A percentile compares a stretch with the other conserved stretches of the same genome.
These are phyloP conservation scores for Eumeta japonica DNA, from an alignment of 1,140 invertebrate species.

Conservation along the genomic window DNA sequence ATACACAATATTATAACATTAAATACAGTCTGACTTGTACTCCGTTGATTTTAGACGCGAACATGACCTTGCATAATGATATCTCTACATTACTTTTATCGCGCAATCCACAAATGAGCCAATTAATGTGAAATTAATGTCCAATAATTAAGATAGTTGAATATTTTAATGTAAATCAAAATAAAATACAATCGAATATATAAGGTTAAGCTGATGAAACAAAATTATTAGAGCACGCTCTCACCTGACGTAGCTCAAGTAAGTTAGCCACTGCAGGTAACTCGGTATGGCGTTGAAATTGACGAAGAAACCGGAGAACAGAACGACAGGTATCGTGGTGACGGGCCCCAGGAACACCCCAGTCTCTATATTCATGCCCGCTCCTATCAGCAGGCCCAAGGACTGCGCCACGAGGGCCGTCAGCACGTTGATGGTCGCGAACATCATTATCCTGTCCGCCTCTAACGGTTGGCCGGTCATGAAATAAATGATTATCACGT, in stretches of 20 bases:
- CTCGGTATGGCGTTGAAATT: constrained; percentile 89
- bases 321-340: constrained; percentile 83
- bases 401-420: constrained; percentile 91
- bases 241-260: constrained; percentile 87
- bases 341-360: constrained; percentile 92
- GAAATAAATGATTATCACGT: constrained; percentile 91
- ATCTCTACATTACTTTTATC: too few species aligned
- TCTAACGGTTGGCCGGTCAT: constrained; percentile 93
- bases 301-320: constrained; percentile 93
- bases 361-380: constrained; percentile 82
- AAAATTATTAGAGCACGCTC: too few species aligned
- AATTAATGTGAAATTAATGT: too few species aligned
- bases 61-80: too few species aligned
- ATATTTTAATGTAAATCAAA: too few species aligned
- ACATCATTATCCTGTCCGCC: constrained; percentile 80
- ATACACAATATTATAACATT: too few species aligned
- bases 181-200: too few species aligned
- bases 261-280: constrained; percentile 87
- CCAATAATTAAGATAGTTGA: too few species aligned
- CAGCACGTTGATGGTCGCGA: constrained; percentile 81
- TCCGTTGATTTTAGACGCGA: too few species aligned
- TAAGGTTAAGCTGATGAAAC: too few species aligned
- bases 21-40: too few species aligned
- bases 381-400: constrained; percentile 88
- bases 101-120: too few species aligned